Conservation (phyloP, 2,113 vertebrate genomes). For the Percina caprodes region DNA sequence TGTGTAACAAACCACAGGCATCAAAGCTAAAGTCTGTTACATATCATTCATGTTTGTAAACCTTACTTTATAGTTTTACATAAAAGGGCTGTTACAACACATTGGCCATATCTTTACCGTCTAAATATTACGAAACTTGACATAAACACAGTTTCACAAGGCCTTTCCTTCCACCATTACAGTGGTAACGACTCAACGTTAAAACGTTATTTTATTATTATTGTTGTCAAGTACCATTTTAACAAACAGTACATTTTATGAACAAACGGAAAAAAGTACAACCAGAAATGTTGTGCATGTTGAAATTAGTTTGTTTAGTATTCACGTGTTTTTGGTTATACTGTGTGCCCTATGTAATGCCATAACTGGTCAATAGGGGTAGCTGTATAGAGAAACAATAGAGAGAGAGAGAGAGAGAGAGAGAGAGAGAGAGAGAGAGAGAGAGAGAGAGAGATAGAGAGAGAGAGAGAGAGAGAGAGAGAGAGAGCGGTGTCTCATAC, state of each 20-base stretch:
- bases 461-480: background rate
- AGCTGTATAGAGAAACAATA: background rate
- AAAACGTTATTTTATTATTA: too few relatives aligned
- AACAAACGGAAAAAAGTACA: too few relatives aligned
- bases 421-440: background rate
- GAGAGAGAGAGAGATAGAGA: too few relatives aligned
- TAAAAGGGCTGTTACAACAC: background rate
- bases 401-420: constrained; percentile 14
- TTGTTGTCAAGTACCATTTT: too few relatives aligned
- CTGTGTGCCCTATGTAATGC: background rate
- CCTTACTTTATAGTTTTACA: background rate
- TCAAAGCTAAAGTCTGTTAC: background rate
- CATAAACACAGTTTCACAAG: too few relatives aligned
- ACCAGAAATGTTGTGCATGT: background rate
- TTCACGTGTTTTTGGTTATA: background rate
- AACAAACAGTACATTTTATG: too few relatives aligned
- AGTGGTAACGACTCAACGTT: too few relatives aligned
- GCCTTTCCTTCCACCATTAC: too few relatives aligned
- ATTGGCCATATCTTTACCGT: background rate
- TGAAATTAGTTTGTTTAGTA: background rate
- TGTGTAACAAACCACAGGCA: background rate
- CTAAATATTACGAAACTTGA: background rate
- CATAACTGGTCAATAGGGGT: constrained; percentile 13
- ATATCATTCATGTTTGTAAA: background rate
- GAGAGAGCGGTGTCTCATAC: too few relatives aligned